Conservation (phyloP, 2,797 vertebrate genomes). For the Threskiornis aethiopicus region DNA sequence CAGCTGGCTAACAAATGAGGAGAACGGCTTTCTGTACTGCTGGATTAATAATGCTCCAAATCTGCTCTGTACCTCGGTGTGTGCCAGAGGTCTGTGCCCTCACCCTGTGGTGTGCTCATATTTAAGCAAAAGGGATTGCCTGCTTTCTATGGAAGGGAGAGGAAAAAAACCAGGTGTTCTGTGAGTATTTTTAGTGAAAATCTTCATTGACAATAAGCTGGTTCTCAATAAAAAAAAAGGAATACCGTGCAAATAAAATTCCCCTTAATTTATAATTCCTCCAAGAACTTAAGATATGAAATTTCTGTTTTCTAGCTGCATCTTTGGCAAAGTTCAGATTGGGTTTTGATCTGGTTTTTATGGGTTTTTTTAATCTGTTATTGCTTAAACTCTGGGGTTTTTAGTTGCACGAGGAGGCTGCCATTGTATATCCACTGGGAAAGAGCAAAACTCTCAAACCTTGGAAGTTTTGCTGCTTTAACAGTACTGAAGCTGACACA, state of each 20-base stretch:
- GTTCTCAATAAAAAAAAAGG: background rate
- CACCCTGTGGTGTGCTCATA: rapidly evolving
- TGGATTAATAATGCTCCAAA: constrained; percentile 81
- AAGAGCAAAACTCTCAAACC: background rate
- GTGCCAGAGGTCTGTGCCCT: background rate
- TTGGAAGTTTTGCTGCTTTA: background rate
- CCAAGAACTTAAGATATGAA: background rate
- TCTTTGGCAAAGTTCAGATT: background rate
- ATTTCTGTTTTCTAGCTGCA: background rate
- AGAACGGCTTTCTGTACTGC: constrained; percentile 84
- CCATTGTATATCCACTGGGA: background rate
- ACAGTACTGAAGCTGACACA: background rate
- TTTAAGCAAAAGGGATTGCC: rapidly evolving
- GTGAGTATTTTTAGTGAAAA: background rate
- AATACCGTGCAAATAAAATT: background rate
- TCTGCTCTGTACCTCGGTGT: background rate
- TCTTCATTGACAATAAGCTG: background rate
- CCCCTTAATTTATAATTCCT: background rate
- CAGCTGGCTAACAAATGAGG: constrained; percentile 94
- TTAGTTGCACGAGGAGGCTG: background rate
- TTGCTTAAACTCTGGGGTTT: background rate
- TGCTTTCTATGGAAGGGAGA: background rate
- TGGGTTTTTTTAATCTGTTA: background rate
- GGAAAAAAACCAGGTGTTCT: background rate
- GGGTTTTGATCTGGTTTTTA: background rate